Conservation (phyloP, 30 jellyfish, hydroid and myxozoan species). For the Aurelia sp. region DNA sequence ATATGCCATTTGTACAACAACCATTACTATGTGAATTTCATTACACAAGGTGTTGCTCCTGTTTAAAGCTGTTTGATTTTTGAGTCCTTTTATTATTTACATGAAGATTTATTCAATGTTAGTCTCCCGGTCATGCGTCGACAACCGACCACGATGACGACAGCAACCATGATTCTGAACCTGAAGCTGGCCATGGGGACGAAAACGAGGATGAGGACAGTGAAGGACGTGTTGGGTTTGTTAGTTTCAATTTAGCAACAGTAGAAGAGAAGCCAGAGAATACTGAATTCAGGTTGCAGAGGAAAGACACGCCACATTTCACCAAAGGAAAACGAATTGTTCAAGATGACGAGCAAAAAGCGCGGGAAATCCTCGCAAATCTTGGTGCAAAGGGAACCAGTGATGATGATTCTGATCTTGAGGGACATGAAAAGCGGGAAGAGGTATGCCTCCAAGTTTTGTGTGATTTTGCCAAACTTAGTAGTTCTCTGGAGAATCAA, state of each 20-base stretch:
- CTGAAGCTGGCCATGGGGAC: slow-evolving; percentile 20
- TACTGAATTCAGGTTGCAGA: slow-evolving; percentile 50
- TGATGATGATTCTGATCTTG: slow-evolving; percentile 15
- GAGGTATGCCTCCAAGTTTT: too few relatives aligned
- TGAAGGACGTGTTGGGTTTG: slow-evolving; percentile 66
- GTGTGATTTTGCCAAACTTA: too few relatives aligned
- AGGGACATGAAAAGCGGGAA: not conserved
- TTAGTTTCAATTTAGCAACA: slow-evolving; percentile 35
- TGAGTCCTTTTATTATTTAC: not conserved
- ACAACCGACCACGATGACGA: slow-evolving; percentile 6
- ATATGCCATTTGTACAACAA: too few relatives aligned
- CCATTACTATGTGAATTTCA: too few relatives aligned
- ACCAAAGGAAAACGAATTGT: slow-evolving; percentile 93
- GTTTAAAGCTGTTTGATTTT: not conserved
- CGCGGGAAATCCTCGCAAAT: slow-evolving; percentile 75
- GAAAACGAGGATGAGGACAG: slow-evolving; percentile 61
- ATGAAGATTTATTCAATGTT: not conserved
- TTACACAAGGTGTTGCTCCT: too few relatives aligned
- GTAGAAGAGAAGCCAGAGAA: slow-evolving; percentile 49
- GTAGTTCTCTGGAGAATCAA: too few relatives aligned
- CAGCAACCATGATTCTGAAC: slow-evolving; percentile 29
- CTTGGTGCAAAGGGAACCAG: slow-evolving; percentile 33
- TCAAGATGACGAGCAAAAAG: slow-evolving; percentile 70
- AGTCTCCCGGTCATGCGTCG: too few relatives aligned
- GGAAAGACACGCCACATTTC: slow-evolving; percentile 96